Evolutionary conservation across 2,888 invertebrate species (phyloP).

Genomic region (Lithosia quadra): DNA sequence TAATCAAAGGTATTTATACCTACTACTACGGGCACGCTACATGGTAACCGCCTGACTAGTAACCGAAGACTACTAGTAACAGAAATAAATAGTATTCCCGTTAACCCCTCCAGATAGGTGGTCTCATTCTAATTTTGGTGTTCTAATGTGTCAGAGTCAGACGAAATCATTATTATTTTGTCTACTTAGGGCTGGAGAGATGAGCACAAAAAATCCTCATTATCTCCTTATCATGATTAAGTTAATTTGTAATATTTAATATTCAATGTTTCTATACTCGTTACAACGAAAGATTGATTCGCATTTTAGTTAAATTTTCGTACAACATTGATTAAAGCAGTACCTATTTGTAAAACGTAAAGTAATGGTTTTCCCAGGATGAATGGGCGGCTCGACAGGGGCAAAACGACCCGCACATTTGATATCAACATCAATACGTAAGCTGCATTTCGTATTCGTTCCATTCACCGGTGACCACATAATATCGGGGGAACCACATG

Average conservation of each 20-base stretch:
- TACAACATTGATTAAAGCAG: background rate
- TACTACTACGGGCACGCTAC: no score
- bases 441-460: slow-evolving; percentile 1
- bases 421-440: background rate
- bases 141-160: background rate
- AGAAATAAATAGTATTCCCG: no score
- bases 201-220: no score
- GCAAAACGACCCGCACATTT: slow-evolving; percentile 1
- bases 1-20: no score
- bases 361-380: background rate
- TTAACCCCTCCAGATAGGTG: no score
- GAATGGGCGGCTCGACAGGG: background rate
- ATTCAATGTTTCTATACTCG: background rate
- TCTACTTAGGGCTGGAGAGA: background rate
- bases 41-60: no score
- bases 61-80: no score
- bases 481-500: background rate
- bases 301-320: no score
- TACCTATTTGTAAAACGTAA: background rate
- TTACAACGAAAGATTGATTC: no score
- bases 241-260: no score
- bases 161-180: background rate
- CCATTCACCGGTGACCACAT: background rate
- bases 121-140: no score
- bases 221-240: no score